Percentiles rank a stretch among this genome's conserved stretches.
Evolutionary conservation across 2,888 invertebrate genomes (phyloP).

Genomic region (Phrixothrix hirtus): DNA sequence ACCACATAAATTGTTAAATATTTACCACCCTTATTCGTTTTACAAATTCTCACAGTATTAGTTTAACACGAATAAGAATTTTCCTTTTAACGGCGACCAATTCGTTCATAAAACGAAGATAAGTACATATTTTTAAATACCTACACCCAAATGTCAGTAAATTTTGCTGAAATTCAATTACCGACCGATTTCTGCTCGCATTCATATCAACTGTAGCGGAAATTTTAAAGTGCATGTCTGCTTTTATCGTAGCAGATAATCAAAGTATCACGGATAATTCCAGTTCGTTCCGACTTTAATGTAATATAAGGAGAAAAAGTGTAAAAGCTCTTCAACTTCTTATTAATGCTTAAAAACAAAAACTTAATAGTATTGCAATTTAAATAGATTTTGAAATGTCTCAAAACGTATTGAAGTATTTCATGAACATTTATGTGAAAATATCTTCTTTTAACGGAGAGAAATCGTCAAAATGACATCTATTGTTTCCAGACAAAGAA

Average conservation of each 20-base stretch:
- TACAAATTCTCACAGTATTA: too few species aligned
- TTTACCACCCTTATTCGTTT: too few species aligned
- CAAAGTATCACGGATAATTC: not conserved
- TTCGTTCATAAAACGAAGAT: too few species aligned
- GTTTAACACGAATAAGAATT: too few species aligned
- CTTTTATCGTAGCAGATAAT: not conserved
- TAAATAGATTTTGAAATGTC: not conserved
- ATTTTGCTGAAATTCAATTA: conserved; percentile 8
- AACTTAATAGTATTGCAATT: not conserved
- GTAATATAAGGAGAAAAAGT: too few species aligned
- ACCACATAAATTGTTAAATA: too few species aligned
- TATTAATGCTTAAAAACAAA: not conserved
- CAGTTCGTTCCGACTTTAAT: not conserved
- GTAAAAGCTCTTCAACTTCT: too few species aligned
- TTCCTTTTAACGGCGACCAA: too few species aligned
- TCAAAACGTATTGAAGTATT: not conserved
- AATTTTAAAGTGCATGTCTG: conserved; percentile 1
- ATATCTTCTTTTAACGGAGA: not conserved
- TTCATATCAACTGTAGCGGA: not conserved
- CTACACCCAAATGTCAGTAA: conserved; percentile 6
- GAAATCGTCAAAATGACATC: too few species aligned
- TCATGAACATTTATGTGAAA: not conserved
- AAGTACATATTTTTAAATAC: not conserved
- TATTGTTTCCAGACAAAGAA: not conserved
- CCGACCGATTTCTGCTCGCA: not conserved